phyloP scores from a whole-genome alignment of 2,113 vertebrate species.

The Mungos mungo region DNA sequence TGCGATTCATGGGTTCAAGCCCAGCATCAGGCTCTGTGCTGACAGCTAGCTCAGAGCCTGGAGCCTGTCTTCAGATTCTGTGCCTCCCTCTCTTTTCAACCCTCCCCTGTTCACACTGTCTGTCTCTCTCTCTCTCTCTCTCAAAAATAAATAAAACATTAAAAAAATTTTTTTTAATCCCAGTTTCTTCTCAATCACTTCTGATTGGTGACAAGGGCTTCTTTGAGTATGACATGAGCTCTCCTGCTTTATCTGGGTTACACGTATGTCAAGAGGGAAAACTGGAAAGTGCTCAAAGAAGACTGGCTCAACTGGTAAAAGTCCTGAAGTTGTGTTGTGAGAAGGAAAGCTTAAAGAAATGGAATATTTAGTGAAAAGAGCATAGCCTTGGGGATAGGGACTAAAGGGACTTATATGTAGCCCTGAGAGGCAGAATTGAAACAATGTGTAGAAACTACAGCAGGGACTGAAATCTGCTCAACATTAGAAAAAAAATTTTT shows the following conservation, averaged over 20 bases:
- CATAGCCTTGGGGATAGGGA: not conserved
- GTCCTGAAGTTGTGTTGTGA: not conserved
- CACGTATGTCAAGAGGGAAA: not conserved
- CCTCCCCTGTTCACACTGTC: too few species aligned
- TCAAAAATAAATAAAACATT: too few species aligned
- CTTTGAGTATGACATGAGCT: not conserved
- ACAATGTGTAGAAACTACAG: not conserved
- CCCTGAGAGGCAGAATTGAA: not conserved
- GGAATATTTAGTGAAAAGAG: not conserved
- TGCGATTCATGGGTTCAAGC: too few species aligned
- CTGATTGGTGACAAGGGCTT: not conserved
- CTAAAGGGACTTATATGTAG: not conserved
- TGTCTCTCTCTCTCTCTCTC: too few species aligned
- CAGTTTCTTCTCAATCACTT: not conserved
- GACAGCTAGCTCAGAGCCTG: too few species aligned
- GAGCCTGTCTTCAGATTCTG: too few species aligned
- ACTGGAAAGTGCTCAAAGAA: not conserved
- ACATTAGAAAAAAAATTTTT: not conserved
- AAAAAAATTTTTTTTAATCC: not conserved
- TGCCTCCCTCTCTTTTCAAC: too few species aligned
- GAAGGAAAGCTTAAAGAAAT: not conserved
- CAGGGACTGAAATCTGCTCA: slow-evolving; percentile 4
- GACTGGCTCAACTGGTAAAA: not conserved
- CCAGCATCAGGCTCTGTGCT: too few species aligned
- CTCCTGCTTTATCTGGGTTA: not conserved